Conservation (phyloP, 2,888 invertebrate genomes). For the Eupithecia tripunctaria region DNA sequence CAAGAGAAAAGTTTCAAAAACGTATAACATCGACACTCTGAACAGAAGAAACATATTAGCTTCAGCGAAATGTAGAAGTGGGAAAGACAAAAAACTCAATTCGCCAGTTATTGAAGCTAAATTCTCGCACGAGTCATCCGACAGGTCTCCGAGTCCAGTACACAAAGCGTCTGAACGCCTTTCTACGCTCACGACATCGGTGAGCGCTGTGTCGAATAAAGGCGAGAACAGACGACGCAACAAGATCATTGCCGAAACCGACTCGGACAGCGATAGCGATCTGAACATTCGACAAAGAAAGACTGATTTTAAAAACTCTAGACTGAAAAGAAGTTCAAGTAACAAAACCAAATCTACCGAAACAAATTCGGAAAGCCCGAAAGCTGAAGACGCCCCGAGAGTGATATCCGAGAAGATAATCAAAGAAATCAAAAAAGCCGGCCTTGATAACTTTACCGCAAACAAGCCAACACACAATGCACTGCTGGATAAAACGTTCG, state of each 20-base stretch:
- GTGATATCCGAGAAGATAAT: conserved; percentile 69
- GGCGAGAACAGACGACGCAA: conserved; percentile 78
- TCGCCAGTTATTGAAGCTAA: conserved; percentile 90
- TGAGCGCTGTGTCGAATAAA: conserved; percentile 83
- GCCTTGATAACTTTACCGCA: conserved; percentile 61
- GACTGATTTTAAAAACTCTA: conserved; percentile 76
- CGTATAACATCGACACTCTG: conserved; percentile 91
- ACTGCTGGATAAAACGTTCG: conserved; percentile 50
- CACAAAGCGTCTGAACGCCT: conserved; percentile 80
- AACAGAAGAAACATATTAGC: conserved; percentile 94
- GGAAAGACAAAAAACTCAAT: conserved; percentile 88
- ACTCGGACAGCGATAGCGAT: conserved; percentile 75
- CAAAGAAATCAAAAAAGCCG: conserved; percentile 70
- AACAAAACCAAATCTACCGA: conserved; percentile 74
- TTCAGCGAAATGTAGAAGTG: conserved; percentile 93
- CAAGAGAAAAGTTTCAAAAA: conserved; percentile 89
- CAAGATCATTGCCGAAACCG: conserved; percentile 76
- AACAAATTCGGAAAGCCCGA: conserved; percentile 59
- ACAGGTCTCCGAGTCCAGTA: conserved; percentile 80
- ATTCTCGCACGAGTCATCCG: conserved; percentile 85
- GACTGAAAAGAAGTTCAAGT: conserved; percentile 75
- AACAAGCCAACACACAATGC: conserved; percentile 44
- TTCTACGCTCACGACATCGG: conserved; percentile 82
- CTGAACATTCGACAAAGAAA: conserved; percentile 75
- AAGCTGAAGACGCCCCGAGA: conserved; percentile 67